Conservation (phyloP, 2,888 invertebrate genomes). For the Morpho helenor region DNA sequence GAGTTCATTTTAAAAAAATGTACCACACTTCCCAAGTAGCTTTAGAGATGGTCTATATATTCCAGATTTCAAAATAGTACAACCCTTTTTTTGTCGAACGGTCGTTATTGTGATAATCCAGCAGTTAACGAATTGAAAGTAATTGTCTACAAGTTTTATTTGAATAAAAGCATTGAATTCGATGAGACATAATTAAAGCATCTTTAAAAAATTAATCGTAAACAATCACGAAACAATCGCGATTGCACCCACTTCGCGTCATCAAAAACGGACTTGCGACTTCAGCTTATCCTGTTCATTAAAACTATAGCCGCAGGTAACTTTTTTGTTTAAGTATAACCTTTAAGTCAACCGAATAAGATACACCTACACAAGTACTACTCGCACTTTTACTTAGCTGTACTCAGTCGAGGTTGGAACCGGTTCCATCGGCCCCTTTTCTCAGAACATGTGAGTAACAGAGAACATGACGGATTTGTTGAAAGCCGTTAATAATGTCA, state of each 20-base stretch:
- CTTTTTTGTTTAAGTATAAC: constrained; percentile 8
- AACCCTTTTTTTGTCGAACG: too few species aligned
- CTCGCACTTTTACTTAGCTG: background rate
- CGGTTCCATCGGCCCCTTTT: constrained; percentile 46
- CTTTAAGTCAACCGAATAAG: constrained; percentile 17
- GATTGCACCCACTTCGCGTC: constrained; percentile 3
- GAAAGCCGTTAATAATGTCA: constrained; percentile 34
- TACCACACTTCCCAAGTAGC: too few species aligned
- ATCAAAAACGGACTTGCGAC: constrained; percentile 3
- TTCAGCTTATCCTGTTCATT: constrained; percentile 3
- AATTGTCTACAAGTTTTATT: background rate
- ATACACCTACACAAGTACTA: constrained; percentile 1
- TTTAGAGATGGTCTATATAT: too few species aligned
- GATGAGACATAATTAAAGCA: background rate
- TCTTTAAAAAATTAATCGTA: background rate
- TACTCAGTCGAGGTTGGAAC: constrained; percentile 33
- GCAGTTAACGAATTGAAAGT: too few species aligned
- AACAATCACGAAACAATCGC: background rate
- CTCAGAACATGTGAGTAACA: constrained; percentile 44
- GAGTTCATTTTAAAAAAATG: too few species aligned
- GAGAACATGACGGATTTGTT: constrained; percentile 48
- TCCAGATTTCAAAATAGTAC: too few species aligned
- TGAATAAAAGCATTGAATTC: background rate
- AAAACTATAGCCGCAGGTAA: background rate
- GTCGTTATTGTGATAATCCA: too few species aligned